Evolutionary conservation across 2,888 invertebrate genomes (phyloP).

Genomic region (Zaprionus lineosus): DNA sequence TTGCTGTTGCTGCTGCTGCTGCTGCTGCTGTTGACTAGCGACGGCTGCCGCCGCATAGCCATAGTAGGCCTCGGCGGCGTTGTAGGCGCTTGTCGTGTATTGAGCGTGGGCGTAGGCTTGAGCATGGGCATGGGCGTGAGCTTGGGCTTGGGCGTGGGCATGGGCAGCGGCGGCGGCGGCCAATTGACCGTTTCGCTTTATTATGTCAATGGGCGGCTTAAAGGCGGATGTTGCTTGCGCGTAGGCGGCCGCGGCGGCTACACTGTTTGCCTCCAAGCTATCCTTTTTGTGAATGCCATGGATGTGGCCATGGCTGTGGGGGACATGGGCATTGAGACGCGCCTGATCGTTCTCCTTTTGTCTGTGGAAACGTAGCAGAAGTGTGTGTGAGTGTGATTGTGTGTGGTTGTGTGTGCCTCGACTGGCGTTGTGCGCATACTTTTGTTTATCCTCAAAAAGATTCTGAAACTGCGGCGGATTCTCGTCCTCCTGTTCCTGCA

Average conservation of each 20-base stretch:
- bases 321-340: conserved; percentile 78
- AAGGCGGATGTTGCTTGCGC: conserved; percentile 91
- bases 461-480: conserved; percentile 92
- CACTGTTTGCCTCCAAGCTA: conserved; percentile 3
- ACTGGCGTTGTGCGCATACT: conserved; percentile 69
- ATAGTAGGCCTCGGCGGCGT: conserved; percentile 72
- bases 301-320: background rate
- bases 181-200: conserved; percentile 83
- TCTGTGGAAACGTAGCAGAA: conserved; percentile 84
- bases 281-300: conserved; percentile 35
- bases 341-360: conserved; percentile 83
- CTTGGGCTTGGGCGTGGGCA: conserved; percentile 40
- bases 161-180: conserved; percentile 70
- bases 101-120: conserved; percentile 48
- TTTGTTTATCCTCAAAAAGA: conserved; percentile 91
- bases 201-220: conserved; percentile 88
- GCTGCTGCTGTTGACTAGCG: conserved; percentile 58
- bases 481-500: conserved; percentile 90
- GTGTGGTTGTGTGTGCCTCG: background rate
- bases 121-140: conserved; percentile 59
- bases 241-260: conserved; percentile 87
- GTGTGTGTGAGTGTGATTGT: conserved; percentile 36
- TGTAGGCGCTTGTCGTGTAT: conserved; percentile 66
- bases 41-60: conserved; percentile 71
- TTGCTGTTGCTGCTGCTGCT: conserved; percentile 27